Evolutionary conservation across 2,113 vertebrate genomes (phyloP), one percentile per base, ranked within the genome.

Genomic region (Prunella fulvescens): DNA sequence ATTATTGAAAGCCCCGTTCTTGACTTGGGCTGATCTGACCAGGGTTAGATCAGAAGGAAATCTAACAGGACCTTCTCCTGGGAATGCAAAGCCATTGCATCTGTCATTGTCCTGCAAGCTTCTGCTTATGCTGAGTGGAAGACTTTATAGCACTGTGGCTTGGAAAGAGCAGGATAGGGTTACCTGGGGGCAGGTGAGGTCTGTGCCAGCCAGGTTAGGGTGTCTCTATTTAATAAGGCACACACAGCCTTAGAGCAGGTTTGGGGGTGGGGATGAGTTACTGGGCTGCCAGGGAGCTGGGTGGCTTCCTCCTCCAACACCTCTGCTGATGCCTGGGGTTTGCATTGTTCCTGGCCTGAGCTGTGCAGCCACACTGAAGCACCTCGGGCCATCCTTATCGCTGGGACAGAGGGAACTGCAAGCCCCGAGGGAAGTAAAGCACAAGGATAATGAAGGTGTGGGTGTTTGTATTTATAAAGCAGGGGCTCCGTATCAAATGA

Each of bases 361-460:
- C 2, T 51, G 14, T 44, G 13, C 33, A 76, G 58, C 44, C 71
- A 6, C 28, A 15, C 53, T 33, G 81, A 9, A 74, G 72, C 37
- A 64, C 81, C 71, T 69, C 15, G 1, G 53, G 70, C 57, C 39
- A 8, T 88, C 67, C 82, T 94, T 90, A 92, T 76, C 29, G 3
- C 37, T 24, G 29, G 80, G 84, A 81, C 65, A 74, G 85, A 26
- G 93, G 1, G 79, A 95, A 37, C 69, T 89, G 60, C 66, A 17
- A 80, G 81, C 85, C 89, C 11, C 10, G 50, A 47, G 81, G 56
- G 42, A 89, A 92, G 83, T 4, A 50, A 82, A 81, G 61, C 74
- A 47, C 42, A 26, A 24, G 67, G 40, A 81, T 95, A 97, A 97
- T 96, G 95, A 97, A 96, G 86, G 86, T 67, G 97, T 97, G 93